Evolutionary conservation across 2,888 invertebrate species (phyloP).

Genomic region (Argyra leucocephala): DNA sequence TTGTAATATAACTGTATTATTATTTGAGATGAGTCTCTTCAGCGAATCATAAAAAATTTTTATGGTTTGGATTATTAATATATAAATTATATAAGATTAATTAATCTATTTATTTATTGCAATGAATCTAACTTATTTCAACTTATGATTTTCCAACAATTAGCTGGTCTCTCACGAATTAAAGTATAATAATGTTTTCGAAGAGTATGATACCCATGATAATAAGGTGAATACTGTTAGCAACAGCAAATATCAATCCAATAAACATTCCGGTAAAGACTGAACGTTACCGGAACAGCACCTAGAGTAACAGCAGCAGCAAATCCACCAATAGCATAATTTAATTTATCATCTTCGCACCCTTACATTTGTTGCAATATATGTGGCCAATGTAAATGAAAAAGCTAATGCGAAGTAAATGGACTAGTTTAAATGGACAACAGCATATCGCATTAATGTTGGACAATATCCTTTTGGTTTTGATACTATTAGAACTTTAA

Average conservation of each 20-base stretch:
- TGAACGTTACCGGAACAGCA: conserved; percentile 51
- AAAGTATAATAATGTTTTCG: too few species aligned
- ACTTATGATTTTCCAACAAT: too few species aligned
- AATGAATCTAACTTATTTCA: too few species aligned
- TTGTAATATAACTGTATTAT: too few species aligned
- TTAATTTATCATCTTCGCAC: conserved; percentile 58
- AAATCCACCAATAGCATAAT: conserved; percentile 55
- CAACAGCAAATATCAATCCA: conserved; percentile 45
- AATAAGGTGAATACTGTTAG: too few species aligned
- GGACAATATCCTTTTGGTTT: conserved; percentile 49
- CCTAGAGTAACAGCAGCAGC: conserved; percentile 55
- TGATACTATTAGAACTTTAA: conserved; percentile 54
- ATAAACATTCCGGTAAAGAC: conserved; percentile 45
- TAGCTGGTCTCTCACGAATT: too few species aligned
- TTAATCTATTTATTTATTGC: too few species aligned
- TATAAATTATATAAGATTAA: too few species aligned
- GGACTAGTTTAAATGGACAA: conserved; percentile 55
- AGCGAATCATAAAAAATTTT: too few species aligned
- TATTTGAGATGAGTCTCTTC: too few species aligned
- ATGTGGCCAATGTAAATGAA: conserved; percentile 58
- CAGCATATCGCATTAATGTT: conserved; percentile 49
- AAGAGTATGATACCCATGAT: too few species aligned
- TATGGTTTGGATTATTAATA: too few species aligned
- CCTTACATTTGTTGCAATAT: conserved; percentile 51
- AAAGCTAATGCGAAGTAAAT: conserved; percentile 56